Evolutionary conservation across 2,797 vertebrate species (phyloP), one percentile per base, ranked within the genome.

Genomic region (Crax fasciolata): DNA sequence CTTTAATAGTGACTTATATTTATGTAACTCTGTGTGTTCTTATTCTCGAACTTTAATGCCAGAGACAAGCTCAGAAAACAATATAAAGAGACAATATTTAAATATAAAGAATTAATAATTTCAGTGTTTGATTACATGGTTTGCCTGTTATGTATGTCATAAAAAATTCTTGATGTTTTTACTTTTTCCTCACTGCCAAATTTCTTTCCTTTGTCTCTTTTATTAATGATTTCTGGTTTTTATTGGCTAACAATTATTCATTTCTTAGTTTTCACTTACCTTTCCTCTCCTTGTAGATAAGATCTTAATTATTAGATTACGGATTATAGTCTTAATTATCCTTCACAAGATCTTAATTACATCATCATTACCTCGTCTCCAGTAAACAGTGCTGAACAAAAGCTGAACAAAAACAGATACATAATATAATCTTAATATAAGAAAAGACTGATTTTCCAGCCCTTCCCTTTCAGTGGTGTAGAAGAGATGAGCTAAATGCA

Each of bases 181-280:
- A 65, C 2, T 35, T 55, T 92, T 67, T 49, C 18, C 5, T 55
- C 32, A 19, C 21, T 54, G 24, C n/a, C 61, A 38, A 83, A 70
- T 55, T 48, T 28, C 30, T 54, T 75, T 72, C 27, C 86, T 84
- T 23, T 13, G 58, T 78, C 5, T 28, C 65, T 83, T 90, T 78
- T 59, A 91, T 67, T 70, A 83, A 92, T 46, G 3, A 76, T 95
- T 91, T 79, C 38, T 70, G 35, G 73, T 48, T 61, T 78, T 39
- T 84, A 52, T 16, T 57, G 48, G 61, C 12, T 55, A 70, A 80
- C 8, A 54, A 44, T 59, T 44, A 76, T 48, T 59, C 20, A n/a
- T 85, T 78, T 87, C 44, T 61, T 35, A 39, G 58, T 80, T 48
- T 49, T 85, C 25, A 72, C 10, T 25, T 80, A 32, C 15, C 6